These are phyloP conservation scores for Phyllotreta striolata DNA, from an alignment of 2,888 invertebrate species.

Conservation along the genomic window DNA sequence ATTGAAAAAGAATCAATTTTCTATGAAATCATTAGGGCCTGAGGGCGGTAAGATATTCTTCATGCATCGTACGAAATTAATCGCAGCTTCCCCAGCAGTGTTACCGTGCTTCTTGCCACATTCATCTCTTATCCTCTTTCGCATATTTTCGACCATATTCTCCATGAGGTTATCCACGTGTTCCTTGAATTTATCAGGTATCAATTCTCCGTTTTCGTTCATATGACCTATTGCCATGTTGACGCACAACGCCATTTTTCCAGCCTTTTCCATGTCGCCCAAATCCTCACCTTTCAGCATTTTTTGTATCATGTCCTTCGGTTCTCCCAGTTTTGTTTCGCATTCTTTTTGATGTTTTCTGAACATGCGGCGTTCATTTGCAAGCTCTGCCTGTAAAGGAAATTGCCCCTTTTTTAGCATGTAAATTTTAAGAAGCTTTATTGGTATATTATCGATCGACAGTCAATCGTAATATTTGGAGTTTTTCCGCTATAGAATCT, in stretches of 20 bases:
- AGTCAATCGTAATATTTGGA: too few relatives aligned
- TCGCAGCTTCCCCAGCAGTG: constrained; percentile 20
- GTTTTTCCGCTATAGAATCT: too few relatives aligned
- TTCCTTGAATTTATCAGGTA: neutral
- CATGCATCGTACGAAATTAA: constrained; percentile 5
- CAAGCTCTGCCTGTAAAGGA: constrained; percentile 1
- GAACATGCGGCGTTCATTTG: neutral
- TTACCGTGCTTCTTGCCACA: constrained; percentile 18
- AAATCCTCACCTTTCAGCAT: neutral
- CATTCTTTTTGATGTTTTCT: neutral
- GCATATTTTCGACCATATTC: neutral
- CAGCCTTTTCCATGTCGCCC: neutral
- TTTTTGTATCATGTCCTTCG: neutral
- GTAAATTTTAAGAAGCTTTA: neutral
- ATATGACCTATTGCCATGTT: constrained; percentile 4
- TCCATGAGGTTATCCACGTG: neutral
- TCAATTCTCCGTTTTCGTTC: neutral
- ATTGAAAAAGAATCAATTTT: too few relatives aligned
- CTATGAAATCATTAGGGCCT: neutral
- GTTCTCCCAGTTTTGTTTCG: neutral
- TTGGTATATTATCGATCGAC: too few relatives aligned
- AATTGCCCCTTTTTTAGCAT: neutral
- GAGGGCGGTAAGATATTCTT: neutral
- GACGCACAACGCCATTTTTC: constrained; percentile 6
- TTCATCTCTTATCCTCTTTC: constrained; percentile 1